Base-by-base conservation (phyloP, 2,888 invertebrate species). In the Troglohyphantes excavatus region DNA sequence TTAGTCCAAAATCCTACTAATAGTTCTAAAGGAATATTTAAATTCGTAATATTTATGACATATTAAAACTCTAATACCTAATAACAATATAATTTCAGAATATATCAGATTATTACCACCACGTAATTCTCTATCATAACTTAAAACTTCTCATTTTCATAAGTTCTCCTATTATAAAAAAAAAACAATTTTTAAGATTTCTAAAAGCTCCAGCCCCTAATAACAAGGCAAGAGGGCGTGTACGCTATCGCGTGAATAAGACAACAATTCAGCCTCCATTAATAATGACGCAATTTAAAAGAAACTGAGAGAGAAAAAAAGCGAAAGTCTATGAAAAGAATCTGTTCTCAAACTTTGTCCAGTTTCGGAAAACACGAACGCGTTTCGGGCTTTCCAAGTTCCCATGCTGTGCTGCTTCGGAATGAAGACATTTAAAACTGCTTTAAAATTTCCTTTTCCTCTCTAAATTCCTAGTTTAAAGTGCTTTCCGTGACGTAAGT, bases 381-480 rank as follows among this genome's bases (percentile, higher is more conserved):
- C 67, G 46, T 27, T 59, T n/a, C 61, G 29, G 21, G 75, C 68
- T 70, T 46, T 26, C 46, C 26, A 46, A 26, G n/a, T n/a, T 72
- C 23, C 43, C 78, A 29, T 43, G 23, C 39, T 26, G 21, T 19
- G 68, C 2, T 68, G 23, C 53, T 53, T n/a, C 23, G 19, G 21
- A 53, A 59, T 72, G 82, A 72, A 82, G 33, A 61, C 26, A 39
- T 33, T 70, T 82, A 61, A 72, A 72, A 39, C 53, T 61, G 39
- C 39, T 68, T 72, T 23, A n/a, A 72, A 61, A 72, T 17, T 68
- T 61, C 33, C 33, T 59, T 82, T 82, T 70, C 59, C 39, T 61
- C 17, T 72, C 82, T 82, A 72, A 72, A 82, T 82, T 72, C 33
- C 17, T 21, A 72, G 82, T 82, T 82, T 70, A 61, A 72, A 61